A percentile compares a stretch with the other conserved stretches of the same genome.
phyloP scores from a whole-genome alignment of 2,888 invertebrate genomes.

The Cryptocheilus praepositus region DNA sequence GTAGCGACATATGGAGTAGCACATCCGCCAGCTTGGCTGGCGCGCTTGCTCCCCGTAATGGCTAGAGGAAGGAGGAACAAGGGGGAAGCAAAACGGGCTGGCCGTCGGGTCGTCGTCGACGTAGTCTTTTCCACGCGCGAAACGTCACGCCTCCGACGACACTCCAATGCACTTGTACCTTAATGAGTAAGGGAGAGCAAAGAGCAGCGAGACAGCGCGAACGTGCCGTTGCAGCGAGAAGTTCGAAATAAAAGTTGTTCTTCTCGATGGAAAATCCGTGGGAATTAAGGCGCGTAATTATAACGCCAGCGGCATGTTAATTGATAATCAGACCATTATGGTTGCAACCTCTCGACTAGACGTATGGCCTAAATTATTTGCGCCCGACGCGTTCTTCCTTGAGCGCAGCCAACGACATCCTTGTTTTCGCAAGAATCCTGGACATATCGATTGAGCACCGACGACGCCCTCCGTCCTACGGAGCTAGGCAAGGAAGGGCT shows the following conservation, averaged over 20 bases:
- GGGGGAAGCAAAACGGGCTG: no score
- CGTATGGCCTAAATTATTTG: no score
- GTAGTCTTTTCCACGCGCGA: constrained; percentile 42
- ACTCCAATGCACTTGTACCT: constrained; percentile 40
- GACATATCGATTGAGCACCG: constrained; percentile 34
- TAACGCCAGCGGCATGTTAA: no score
- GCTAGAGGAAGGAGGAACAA: background rate
- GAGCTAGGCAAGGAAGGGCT: background rate
- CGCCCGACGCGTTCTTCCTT: no score
- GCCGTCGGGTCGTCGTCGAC: constrained; percentile 18
- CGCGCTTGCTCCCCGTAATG: constrained; percentile 33
- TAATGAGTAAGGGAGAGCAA: constrained; percentile 35
- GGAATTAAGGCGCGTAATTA: no score
- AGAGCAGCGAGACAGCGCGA: background rate
- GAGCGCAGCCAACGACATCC: background rate
- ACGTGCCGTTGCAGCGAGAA: constrained; percentile 6
- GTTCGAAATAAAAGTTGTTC: constrained; percentile 13
- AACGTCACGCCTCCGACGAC: constrained; percentile 50
- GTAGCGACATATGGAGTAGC: constrained; percentile 66
- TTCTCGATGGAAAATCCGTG: no score
- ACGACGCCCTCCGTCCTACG: background rate
- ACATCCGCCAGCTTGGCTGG: constrained; percentile 51
- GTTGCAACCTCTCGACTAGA: no score
- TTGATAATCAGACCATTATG: no score
- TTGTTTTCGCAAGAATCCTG: constrained; percentile 30